Evolutionary conservation across 2,113 vertebrate genomes (phyloP).

Genomic region (Pterophyllum scalare): DNA sequence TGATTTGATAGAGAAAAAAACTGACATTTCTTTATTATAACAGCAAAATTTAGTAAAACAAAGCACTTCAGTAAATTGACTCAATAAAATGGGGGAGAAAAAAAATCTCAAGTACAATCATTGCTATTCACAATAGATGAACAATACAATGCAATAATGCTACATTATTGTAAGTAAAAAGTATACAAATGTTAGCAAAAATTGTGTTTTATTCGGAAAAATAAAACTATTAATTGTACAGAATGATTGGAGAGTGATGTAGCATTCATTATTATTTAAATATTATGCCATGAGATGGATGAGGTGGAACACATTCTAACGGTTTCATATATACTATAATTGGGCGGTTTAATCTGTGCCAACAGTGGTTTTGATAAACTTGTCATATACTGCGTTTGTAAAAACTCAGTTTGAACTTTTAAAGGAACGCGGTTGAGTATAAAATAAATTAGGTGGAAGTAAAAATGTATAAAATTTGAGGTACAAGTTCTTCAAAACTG

Average conservation of each 20-base stretch:
- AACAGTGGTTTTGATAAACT: not conserved
- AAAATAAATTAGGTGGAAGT: not conserved
- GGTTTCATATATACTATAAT: not conserved
- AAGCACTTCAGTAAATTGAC: not conserved
- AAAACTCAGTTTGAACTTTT: not conserved
- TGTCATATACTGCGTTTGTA: not conserved
- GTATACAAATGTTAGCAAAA: not conserved
- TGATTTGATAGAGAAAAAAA: not conserved
- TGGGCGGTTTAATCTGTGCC: not conserved
- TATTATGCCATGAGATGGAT: not conserved
- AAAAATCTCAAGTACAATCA: not conserved
- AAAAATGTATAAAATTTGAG: not conserved
- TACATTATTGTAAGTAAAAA: not conserved
- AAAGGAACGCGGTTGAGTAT: not conserved
- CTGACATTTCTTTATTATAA: not conserved
- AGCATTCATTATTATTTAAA: not conserved
- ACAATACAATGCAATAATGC: not conserved
- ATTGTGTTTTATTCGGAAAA: not conserved
- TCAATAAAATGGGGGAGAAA: not conserved
- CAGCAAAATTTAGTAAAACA: not conserved
- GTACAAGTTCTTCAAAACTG: not conserved
- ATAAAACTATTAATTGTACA: not conserved
- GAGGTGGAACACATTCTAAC: too few species aligned
- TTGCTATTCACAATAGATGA: not conserved
- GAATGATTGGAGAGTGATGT: not conserved